Evolutionary conservation across 2,113 vertebrate species (phyloP), one percentile per base, ranked within the genome.

Genomic region (Eublepharis macularius): DNA sequence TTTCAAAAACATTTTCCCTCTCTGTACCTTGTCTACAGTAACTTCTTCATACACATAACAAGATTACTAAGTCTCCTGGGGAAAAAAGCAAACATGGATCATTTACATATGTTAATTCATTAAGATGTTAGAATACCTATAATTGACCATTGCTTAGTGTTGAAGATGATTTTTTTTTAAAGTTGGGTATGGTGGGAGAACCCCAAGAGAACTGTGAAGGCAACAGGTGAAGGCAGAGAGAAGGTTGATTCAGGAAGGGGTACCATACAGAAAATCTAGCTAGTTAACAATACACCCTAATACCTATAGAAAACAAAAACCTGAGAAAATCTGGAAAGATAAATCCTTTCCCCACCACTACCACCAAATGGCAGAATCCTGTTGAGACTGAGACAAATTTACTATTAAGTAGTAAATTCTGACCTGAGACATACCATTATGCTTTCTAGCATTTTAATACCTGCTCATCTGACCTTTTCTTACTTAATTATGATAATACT

Each of bases 381-480:
- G 0, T 41, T 88, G 84, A 79, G 85, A 76, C 54, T 0, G 24
- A 86, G 88, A 78, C 92, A 63, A 76, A 91, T 87, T 90, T 73
- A 63, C 76, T 76, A 70, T 32, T 90, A 72, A 85, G 82, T 89
- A 51, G 81, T 87, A 91, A 92, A 89, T 82, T 89, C 86, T 79
- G 82, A 89, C 76, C 87, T 91, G 75, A 87, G 81, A 89, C 54
- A 84, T 60, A 78, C 88, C 4, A 0, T 93, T 88, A 88, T 93
- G 86, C 83, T 81, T 90, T 86, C 86, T 87, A 88, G 86, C 89
- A 91, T 94, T 94, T 95, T 90, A 90, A 92, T 90, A 88, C 70
- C 75, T 51, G 54, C 49, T 91, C 81, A 80, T 82, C 39, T 93
- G 82, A 87, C 77, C 89, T 87, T 94, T 87, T 88, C 32, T 43